phyloP scores from a whole-genome alignment of 2,113 vertebrate genomes.

The Poeciliopsis turrubarensis region DNA sequence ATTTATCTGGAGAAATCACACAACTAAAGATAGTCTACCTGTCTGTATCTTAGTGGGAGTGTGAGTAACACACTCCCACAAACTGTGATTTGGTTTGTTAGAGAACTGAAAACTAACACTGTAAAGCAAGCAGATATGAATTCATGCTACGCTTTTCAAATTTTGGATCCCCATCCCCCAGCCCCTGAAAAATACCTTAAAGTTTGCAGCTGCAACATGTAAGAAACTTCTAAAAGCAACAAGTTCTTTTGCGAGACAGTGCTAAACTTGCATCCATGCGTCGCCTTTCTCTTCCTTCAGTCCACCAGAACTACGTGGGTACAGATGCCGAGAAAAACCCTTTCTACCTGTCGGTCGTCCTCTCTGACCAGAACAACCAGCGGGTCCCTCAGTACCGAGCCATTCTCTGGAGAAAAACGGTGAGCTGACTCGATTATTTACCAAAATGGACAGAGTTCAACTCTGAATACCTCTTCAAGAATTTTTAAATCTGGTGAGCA shows the following conservation, averaged over 20 bases:
- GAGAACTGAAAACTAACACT: too few species aligned
- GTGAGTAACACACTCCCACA: too few species aligned
- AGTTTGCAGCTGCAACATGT: not conserved
- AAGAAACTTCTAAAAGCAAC: not conserved
- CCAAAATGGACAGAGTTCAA: not conserved
- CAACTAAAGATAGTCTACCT: too few species aligned
- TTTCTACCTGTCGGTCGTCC: slow-evolving; percentile 95
- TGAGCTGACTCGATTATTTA: slow-evolving; percentile 74
- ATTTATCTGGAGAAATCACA: too few species aligned
- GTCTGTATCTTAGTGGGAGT: not conserved
- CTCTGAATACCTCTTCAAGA: not conserved
- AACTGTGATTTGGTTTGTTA: not conserved
- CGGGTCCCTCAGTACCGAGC: slow-evolving; percentile 95
- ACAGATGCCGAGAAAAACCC: slow-evolving; percentile 96
- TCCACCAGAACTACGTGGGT: slow-evolving; percentile 97
- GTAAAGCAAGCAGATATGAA: too few species aligned
- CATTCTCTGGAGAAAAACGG: slow-evolving; percentile 96
- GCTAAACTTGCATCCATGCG: not conserved
- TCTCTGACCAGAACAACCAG: slow-evolving; percentile 97
- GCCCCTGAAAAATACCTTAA: not conserved
- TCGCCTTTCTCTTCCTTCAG: slow-evolving; percentile 68
- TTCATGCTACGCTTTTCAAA: too few species aligned
- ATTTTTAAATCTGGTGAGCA: not conserved
- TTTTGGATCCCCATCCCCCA: too few species aligned
- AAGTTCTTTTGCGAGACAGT: not conserved